Base-by-base conservation (phyloP, 2,113 vertebrate species). In the Gadus chalcogrammus region DNA sequence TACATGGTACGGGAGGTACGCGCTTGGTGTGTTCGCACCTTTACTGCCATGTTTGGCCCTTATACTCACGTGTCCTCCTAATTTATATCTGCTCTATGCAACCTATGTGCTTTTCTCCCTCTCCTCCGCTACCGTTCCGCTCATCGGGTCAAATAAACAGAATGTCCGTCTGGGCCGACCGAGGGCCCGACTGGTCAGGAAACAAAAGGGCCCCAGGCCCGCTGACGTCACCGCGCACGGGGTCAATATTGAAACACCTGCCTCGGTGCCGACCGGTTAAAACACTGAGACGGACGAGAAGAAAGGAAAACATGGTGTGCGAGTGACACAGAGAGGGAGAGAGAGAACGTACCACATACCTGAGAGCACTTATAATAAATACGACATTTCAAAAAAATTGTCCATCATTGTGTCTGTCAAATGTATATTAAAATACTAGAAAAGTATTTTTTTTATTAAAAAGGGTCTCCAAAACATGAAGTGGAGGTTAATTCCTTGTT, bases 231-330 rank as follows among this genome's bases (percentile, higher is more conserved):
- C 71, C 61, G 64, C 55, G 3, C 9, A 77, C 70, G 77, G 31
- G 31, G 85, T 80, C 87, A 89, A 90, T 87, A 88, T 85, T 89
- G 82, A 81, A 87, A 87, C 88, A 90, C 84, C 89, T 90, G 89
- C 72, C 20, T 56, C 48, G 53, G 66, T 28, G 48, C 27, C 55
- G 78, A 83, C 72, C 73, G 83, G 82, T 65, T 17, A 15, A 38
- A 64, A 75, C 11, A 58, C 55, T 17, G 55, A 58, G 69, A 76
- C 28, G 58, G 71, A 70, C 69, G 22, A 74, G 48, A 20, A 17
- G 64, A 55, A 18, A 20, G 24, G 64, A 0, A 52, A 17, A 55
- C 38, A 73, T 61, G 61, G 15, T 48, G 28, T 8, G 68, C 7
- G 24, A 52, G 15, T 60, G 18, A 20, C 11, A 67, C 11, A 42